Evolutionary conservation across 2,797 vertebrate species (phyloP).

Genomic region (Yasuhikotakia modesta): DNA sequence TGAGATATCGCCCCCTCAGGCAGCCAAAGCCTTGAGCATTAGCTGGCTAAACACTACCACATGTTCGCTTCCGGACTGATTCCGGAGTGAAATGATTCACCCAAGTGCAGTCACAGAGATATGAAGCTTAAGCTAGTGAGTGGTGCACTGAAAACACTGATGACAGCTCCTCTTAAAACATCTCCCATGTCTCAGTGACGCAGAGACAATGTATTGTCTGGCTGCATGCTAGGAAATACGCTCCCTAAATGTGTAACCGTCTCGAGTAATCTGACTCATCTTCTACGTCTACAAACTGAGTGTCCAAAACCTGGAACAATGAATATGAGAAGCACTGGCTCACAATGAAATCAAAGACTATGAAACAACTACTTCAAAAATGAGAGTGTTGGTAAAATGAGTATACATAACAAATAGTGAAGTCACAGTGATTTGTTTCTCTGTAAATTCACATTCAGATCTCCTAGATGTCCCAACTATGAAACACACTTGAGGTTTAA

Average conservation of each 20-base stretch:
- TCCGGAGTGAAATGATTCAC: slow-evolving; percentile 59
- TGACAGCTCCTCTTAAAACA: slow-evolving; percentile 73
- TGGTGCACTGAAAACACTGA: slow-evolving; percentile 58
- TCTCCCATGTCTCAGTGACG: slow-evolving; percentile 69
- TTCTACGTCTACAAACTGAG: slow-evolving; percentile 69
- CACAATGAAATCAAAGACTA: slow-evolving; percentile 30
- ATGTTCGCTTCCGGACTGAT: slow-evolving; percentile 80
- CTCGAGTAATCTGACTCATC: slow-evolving; percentile 70
- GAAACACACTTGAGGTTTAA: slow-evolving; percentile 54
- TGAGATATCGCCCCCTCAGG: slow-evolving; percentile 75
- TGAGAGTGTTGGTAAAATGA: neutral
- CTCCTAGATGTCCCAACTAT: slow-evolving; percentile 51
- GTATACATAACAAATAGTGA: neutral
- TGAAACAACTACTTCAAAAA: slow-evolving; percentile 14
- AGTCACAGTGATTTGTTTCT: neutral
- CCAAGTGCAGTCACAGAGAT: slow-evolving; percentile 21
- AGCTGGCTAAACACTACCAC: slow-evolving; percentile 81
- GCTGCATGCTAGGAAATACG: slow-evolving; percentile 68
- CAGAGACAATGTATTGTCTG: slow-evolving; percentile 70
- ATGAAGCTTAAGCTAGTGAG: slow-evolving; percentile 5
- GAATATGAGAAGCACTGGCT: slow-evolving; percentile 66
- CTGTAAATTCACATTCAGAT: neutral
- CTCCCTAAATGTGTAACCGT: slow-evolving; percentile 74
- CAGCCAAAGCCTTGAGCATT: slow-evolving; percentile 72
- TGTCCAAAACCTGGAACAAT: slow-evolving; percentile 64